Conservation (phyloP, 2,113 vertebrate genomes). For the Pangasianodon gigas region DNA sequence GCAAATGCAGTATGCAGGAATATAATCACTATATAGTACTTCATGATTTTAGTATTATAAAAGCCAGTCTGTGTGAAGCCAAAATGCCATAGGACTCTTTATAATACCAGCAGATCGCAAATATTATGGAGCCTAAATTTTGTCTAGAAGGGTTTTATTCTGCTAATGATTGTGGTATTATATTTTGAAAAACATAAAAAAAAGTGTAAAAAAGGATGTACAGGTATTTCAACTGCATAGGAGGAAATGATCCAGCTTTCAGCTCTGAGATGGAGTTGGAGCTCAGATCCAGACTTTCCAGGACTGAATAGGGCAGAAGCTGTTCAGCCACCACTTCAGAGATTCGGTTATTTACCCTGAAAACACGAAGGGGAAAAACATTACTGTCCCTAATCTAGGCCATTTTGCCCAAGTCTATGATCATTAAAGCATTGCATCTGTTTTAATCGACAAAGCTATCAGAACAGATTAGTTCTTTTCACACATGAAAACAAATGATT, state of each 20-base stretch:
- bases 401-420: neutral
- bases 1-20: neutral
- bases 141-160: neutral
- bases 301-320: constrained; percentile 65
- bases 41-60: neutral
- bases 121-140: neutral
- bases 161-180: neutral
- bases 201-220: constrained; percentile 41
- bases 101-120: neutral
- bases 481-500: neutral
- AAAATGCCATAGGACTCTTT: neutral
- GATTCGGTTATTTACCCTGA: constrained; percentile 72
- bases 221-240: constrained; percentile 75
- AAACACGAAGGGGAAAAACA: neutral
- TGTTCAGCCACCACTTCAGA: constrained; percentile 67
- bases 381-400: neutral
- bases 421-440: neutral
- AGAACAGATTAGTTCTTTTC: neutral
- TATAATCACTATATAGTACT: neutral
- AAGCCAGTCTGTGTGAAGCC: neutral
- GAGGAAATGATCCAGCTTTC: constrained; percentile 70
- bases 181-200: neutral
- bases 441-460: neutral
- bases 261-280: constrained; percentile 73
- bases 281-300: constrained; percentile 72